phyloP scores from a whole-genome alignment of 2,888 invertebrate genomes.

The Meiosimyza platycephala region DNA sequence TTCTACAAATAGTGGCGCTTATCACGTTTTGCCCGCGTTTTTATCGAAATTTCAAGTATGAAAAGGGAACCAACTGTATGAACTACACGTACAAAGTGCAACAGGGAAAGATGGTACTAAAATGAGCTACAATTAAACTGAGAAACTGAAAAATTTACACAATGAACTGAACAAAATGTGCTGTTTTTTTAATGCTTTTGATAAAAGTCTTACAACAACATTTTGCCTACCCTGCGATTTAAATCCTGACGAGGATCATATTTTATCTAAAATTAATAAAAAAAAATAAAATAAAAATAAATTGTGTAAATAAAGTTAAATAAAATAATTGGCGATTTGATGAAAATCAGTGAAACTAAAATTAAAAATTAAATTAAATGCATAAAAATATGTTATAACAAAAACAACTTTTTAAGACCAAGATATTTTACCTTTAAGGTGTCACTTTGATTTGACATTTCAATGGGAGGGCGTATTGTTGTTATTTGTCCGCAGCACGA shows the following conservation, averaged over 20 bases:
- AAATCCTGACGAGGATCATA: slow-evolving; percentile 61
- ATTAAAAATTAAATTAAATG: not conserved
- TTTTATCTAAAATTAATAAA: slow-evolving; percentile 53
- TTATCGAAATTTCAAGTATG: no score
- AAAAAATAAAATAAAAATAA: slow-evolving; percentile 40
- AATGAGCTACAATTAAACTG: no score
- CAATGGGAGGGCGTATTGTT: slow-evolving; percentile 82
- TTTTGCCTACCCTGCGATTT: slow-evolving; percentile 62
- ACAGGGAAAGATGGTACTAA: no score
- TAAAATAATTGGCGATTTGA: not conserved
- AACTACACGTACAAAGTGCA: no score
- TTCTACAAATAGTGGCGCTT: no score
- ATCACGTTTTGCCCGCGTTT: no score
- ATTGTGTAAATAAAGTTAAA: slow-evolving; percentile 45
- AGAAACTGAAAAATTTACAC: no score
- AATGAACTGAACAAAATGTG: not conserved
- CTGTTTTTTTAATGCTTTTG: slow-evolving; percentile 3
- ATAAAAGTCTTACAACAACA: slow-evolving; percentile 30
- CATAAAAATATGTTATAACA: not conserved
- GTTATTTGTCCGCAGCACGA: slow-evolving; percentile 78
- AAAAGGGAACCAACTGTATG: no score
- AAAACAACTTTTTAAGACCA: not conserved
- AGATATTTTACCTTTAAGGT: slow-evolving; percentile 76
- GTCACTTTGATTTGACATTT: slow-evolving; percentile 81
- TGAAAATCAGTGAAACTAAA: not conserved